Percentiles rank a stretch among this genome's conserved stretches.
These are phyloP conservation scores for Cerastis rubricosa DNA, from an alignment of 2,888 invertebrate genomes.

Conservation along the genomic window DNA sequence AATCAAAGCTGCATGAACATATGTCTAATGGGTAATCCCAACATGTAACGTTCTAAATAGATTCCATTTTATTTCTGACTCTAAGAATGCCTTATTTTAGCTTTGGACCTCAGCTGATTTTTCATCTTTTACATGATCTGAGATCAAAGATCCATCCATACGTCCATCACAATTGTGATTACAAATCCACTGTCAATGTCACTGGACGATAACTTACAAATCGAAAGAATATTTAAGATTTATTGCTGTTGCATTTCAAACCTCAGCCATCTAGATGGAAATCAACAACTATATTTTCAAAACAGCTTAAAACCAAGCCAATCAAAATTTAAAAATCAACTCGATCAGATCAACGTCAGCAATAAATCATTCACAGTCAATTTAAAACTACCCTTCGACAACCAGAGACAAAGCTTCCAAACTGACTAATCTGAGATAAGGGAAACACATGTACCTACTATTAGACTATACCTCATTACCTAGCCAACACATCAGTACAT, in stretches of 20 bases:
- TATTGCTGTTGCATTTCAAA: neutral
- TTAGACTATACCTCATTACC: constrained; percentile 80
- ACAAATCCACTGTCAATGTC: neutral
- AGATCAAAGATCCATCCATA: neutral
- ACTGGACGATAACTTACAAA: neutral
- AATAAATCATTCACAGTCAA: constrained; percentile 88
- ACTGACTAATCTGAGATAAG: constrained; percentile 83
- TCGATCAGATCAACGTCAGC: constrained; percentile 74
- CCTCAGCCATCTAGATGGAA: neutral
- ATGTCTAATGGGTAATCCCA: neutral
- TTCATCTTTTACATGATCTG: neutral
- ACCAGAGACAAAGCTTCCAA: constrained; percentile 67
- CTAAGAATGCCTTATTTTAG: neutral
- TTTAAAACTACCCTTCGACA: constrained; percentile 79
- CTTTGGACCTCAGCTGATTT: neutral
- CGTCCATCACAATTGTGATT: neutral
- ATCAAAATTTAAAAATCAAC: constrained; percentile 52
- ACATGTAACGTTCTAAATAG: neutral
- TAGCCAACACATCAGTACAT: constrained; percentile 32
- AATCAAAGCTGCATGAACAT: neutral
- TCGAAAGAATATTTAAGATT: neutral
- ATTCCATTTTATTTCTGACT: neutral
- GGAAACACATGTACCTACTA: constrained; percentile 85
- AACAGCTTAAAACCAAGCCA: constrained; percentile 59
- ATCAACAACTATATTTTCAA: constrained; percentile 8